phyloP scores from a whole-genome alignment of 2,797 vertebrate species.

The Gastrophryne carolinensis region DNA sequence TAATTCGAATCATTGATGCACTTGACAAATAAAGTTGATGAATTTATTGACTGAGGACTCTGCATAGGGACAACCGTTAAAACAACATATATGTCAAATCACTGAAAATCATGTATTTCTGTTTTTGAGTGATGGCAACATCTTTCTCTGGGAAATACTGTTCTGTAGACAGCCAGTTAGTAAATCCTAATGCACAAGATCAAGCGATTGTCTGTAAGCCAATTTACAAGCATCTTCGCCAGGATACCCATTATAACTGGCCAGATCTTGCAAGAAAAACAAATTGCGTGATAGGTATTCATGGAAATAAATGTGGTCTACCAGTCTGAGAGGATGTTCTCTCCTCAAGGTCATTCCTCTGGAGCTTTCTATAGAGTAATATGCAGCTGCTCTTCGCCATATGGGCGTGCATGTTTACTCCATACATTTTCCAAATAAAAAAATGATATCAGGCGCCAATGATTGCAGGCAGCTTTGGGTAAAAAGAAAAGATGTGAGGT shows the following conservation, averaged over 20 bases:
- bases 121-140: background rate
- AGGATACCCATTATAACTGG: conserved; percentile 20
- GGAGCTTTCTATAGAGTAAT: conserved; percentile 55
- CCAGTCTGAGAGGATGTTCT: conserved; percentile 33
- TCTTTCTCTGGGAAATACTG: background rate
- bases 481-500: conserved; percentile 24
- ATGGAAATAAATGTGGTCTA: conserved; percentile 41
- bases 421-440: conserved; percentile 54
- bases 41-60: too few relatives aligned
- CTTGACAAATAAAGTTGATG: too few relatives aligned
- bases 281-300: conserved; percentile 47
- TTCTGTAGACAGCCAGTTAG: background rate
- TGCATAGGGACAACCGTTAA: too few relatives aligned
- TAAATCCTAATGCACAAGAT: conserved; percentile 19
- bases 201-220: conserved; percentile 27
- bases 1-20: too few relatives aligned
- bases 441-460: conserved; percentile 39
- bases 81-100: background rate
- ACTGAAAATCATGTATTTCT: background rate
- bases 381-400: conserved; percentile 66
- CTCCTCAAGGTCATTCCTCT: conserved; percentile 15
- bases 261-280: conserved; percentile 13
- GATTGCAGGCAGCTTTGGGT: conserved; percentile 30
- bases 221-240: conserved; percentile 21
- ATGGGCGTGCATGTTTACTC: conserved; percentile 61